Evolutionary conservation across 2,113 vertebrate genomes (phyloP), one percentile per base, ranked within the genome.

Genomic region (Leucoraja erinaceus): DNA sequence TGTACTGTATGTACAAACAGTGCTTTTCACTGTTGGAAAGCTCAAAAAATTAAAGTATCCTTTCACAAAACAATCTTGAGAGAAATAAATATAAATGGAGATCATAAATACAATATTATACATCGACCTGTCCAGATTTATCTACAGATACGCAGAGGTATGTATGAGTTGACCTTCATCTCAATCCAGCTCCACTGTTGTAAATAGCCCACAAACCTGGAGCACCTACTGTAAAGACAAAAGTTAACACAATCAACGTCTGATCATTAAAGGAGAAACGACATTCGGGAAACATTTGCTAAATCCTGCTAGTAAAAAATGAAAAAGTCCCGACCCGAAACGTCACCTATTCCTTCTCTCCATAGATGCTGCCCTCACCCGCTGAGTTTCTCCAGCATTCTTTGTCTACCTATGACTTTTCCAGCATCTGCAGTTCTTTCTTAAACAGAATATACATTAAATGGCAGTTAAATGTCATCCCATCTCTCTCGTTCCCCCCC

Each of bases 91-190:
- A 91, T 91, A 91, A 91, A 91, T 68, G 72, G 9, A 4, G 9
- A 91, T 54, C 68, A 91, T 91, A 91, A 91, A 91, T 91, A 91
- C 90, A 91, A 63, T 88, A 63, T 54, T 74, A 72, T 72, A 91
- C 90, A 91, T 72, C 90, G 72, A 70, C 72, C 70, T 91, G 90
- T 47, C 90, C 68, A 91, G 90, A 91, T 72, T 91, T 91, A 91
- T 91, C 90, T 54, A 91, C 90, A 91, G 90, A 91, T 68, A 47
- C 68, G 54, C 90, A 91, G 90, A 91, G 90, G 90, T 91, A 91
- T 74, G 66, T 91, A 74, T 91, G 90, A 72, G 66, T 91, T 74
- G 68, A 47, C 90, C 90, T 91, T 91, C 90, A 91, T 91, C 90
- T 91, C 72, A 68, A 72, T 72, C 90, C 90, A 91, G 33, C 90